These are phyloP conservation scores for Sitta carolinensis DNA, from an alignment of 2,797 vertebrate species.

Conservation along the genomic window DNA sequence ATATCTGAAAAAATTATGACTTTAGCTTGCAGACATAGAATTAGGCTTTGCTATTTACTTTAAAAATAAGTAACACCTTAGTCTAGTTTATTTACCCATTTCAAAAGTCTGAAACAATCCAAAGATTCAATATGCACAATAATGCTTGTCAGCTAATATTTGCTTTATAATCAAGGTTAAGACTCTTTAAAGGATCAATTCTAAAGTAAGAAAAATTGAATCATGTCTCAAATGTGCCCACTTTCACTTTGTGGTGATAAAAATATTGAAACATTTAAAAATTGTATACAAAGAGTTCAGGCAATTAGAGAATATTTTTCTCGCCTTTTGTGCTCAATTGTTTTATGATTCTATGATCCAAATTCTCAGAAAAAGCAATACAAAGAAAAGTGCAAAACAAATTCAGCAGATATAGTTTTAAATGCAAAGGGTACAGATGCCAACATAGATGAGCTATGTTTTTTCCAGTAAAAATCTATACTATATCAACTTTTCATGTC, in stretches of 20 bases:
- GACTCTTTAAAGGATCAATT: not conserved
- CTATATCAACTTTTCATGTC: not conserved
- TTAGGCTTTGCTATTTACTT: not conserved
- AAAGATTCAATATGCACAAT: not conserved
- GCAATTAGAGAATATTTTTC: not conserved
- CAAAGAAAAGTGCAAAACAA: not conserved
- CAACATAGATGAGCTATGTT: not conserved
- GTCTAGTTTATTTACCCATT: not conserved
- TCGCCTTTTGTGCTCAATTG: not conserved
- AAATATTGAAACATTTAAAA: not conserved
- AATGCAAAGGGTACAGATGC: not conserved
- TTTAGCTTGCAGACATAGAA: not conserved
- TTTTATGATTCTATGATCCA: not conserved
- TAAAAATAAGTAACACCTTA: not conserved
- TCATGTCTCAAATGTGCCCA: accelerated
- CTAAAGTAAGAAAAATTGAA: not conserved
- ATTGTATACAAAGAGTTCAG: not conserved
- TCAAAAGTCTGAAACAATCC: not conserved
- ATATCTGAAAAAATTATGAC: not conserved
- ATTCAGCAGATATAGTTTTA: not conserved
- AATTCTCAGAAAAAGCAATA: not conserved
- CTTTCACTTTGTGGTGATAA: not conserved
- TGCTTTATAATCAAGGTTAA: not conserved
- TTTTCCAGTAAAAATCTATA: not conserved
- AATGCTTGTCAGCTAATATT: not conserved